Conservation (phyloP, 2,888 invertebrate genomes). For the Lepidonotus clava region DNA sequence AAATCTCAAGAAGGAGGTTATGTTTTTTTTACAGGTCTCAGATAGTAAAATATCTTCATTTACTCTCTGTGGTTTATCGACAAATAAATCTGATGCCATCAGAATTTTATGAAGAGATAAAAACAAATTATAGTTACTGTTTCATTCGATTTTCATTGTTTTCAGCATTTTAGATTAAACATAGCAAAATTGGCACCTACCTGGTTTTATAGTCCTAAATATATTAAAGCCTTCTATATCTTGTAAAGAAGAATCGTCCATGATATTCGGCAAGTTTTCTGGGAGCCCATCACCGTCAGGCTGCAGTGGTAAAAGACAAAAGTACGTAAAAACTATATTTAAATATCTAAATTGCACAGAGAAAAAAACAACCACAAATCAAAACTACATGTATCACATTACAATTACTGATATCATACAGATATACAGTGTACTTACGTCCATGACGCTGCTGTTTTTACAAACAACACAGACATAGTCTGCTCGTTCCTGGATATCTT, state of each 20-base stretch:
- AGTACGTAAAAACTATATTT: too few relatives aligned
- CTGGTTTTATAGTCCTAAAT: constrained; percentile 62
- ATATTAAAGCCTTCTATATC: constrained; percentile 65
- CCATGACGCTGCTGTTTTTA: constrained; percentile 82
- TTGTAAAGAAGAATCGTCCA: constrained; percentile 43
- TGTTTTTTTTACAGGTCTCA: too few relatives aligned
- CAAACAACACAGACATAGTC: constrained; percentile 94
- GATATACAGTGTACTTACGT: constrained; percentile 22
- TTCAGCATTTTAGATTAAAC: too few relatives aligned
- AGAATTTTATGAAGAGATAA: background rate
- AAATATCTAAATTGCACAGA: too few relatives aligned
- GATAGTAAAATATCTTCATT: background rate
- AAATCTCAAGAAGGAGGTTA: too few relatives aligned
- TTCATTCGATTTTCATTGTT: too few relatives aligned
- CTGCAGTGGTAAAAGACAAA: too few relatives aligned
- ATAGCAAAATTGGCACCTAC: too few relatives aligned
- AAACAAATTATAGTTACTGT: too few relatives aligned
- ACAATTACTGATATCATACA: background rate
- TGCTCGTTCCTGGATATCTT: constrained; percentile 81
- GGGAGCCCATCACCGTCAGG: background rate
- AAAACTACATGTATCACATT: too few relatives aligned
- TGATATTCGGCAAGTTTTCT: background rate
- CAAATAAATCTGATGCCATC: too few relatives aligned
- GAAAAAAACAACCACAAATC: too few relatives aligned
- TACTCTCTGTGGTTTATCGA: background rate